Percentiles rank a stretch among this genome's conserved stretches.
Evolutionary conservation across 2,888 invertebrate genomes (phyloP).

Genomic region (Volucella zonaria): DNA sequence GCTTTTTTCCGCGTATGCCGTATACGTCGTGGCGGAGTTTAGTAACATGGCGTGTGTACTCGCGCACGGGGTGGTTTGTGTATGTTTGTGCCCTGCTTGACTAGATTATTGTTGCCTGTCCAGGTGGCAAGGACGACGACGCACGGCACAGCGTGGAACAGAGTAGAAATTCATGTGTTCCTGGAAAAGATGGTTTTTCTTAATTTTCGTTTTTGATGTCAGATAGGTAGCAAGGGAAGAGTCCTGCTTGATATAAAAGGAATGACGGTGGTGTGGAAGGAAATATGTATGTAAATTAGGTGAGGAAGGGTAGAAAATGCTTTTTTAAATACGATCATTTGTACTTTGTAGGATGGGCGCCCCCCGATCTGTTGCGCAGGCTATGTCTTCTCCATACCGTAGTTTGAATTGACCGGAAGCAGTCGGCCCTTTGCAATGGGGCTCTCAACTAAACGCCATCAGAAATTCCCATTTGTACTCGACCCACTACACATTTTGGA

Average conservation of each 20-base stretch:
- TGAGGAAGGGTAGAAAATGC: not conserved
- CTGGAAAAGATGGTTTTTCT: slow-evolving; percentile 4
- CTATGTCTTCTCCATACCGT: too few species aligned
- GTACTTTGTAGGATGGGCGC: too few species aligned
- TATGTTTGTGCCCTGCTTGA: slow-evolving; percentile 30
- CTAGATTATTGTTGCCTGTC: slow-evolving; percentile 40
- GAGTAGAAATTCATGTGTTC: slow-evolving; percentile 39
- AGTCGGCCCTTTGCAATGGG: too few species aligned
- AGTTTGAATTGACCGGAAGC: too few species aligned
- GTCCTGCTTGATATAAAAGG: not conserved
- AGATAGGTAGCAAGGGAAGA: not conserved
- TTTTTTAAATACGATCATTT: too few species aligned
- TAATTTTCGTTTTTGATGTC: not conserved
- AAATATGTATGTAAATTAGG: too few species aligned
- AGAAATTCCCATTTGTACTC: too few species aligned
- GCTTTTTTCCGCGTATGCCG: slow-evolving; percentile 42
- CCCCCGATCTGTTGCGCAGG: too few species aligned
- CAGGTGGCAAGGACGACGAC: slow-evolving; percentile 61
- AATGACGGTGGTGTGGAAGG: not conserved
- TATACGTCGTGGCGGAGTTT: slow-evolving; percentile 19
- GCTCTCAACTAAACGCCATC: too few species aligned
- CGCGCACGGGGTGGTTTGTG: not conserved
- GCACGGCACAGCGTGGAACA: slow-evolving; percentile 19
- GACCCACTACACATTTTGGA: too few species aligned
- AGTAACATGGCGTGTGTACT: slow-evolving; percentile 4